Conservation (phyloP, 2,888 invertebrate species). For the Heteromyza rotundicornis region DNA sequence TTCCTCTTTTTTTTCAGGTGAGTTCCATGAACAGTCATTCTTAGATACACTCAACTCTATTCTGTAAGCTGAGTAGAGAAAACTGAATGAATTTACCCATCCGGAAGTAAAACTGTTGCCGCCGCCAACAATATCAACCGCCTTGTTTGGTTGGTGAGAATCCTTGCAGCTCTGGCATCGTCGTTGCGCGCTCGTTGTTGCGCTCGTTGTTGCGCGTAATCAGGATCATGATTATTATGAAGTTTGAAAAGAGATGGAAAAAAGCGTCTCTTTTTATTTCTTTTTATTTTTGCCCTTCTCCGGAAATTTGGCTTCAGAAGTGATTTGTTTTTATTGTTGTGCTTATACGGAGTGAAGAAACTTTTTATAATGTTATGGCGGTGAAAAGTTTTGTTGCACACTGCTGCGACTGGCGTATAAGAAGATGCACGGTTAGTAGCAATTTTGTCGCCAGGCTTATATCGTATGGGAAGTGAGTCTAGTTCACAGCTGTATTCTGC, state of each 20-base stretch:
- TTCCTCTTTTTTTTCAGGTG: background rate
- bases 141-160: background rate
- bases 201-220: background rate
- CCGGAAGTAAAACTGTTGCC: background rate
- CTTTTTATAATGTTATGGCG: constrained; percentile 2
- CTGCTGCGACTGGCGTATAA: background rate
- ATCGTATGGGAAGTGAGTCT: background rate
- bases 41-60: background rate
- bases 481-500: background rate
- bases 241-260: background rate
- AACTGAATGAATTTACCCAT: background rate
- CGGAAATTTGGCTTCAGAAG: background rate
- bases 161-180: background rate
- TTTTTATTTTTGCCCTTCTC: background rate
- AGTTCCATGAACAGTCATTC: no score
- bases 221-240: constrained; percentile 1
- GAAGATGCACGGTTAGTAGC: background rate
- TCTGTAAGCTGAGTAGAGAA: background rate
- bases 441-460: background rate
- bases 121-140: background rate
- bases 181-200: no score
- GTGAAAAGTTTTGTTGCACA: background rate
- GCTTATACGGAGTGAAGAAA: background rate
- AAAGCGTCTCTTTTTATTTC: background rate
- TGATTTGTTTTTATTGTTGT: constrained; percentile 1